Evolutionary conservation across 1,140 invertebrate species (phyloP), one percentile per base, ranked within the genome.

Genomic region (Drosophila suzukii): DNA sequence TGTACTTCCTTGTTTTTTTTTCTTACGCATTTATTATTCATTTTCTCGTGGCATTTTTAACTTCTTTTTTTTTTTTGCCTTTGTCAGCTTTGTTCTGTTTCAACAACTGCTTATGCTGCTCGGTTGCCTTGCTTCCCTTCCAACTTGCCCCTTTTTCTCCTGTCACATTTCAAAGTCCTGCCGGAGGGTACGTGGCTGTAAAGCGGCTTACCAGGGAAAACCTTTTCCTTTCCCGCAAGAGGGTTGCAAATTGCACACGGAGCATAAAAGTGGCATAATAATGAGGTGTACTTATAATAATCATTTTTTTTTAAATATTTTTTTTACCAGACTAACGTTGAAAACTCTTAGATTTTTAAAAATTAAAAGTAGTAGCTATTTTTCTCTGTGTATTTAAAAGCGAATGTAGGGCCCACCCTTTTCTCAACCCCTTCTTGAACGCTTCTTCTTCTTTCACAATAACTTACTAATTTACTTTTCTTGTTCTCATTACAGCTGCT

Each of bases 401-500:
- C 39, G 20, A 65, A 67, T 51, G 60, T 43, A 32, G 24, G 17
- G 12, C 7, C 24, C n/a, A 12, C 59, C 24, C 36, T 32, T 49
- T 39, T 13, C 2, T 17, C 36, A 11, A n/a, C n/a, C 27, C 17
- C 24, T 12, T 41, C n/a, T 7, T 11, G 11, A 27, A 13, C n/a
- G n/a, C 10, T 34, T 8, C 32, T 10, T 34, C 39, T 13, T n/a
- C 12, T 32, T 53, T 30, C 39, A 57, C 43, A 46, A 55, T 34
- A 61, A 66, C 62, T 77, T 47, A 72, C 61, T 53, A 38, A 68
- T 50, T 53, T 59, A 17, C 34, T n/a, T 54, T 27, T 17, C 32
- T 39, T 24, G 32, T 15, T 80, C 83, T 84, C 24, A 92, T 93
- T 92, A 56, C 93, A 96, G 95, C 95, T 96, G 94, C 93, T 95